phyloP scores from a whole-genome alignment of 2,888 invertebrate genomes.

The Perdita meconis region DNA sequence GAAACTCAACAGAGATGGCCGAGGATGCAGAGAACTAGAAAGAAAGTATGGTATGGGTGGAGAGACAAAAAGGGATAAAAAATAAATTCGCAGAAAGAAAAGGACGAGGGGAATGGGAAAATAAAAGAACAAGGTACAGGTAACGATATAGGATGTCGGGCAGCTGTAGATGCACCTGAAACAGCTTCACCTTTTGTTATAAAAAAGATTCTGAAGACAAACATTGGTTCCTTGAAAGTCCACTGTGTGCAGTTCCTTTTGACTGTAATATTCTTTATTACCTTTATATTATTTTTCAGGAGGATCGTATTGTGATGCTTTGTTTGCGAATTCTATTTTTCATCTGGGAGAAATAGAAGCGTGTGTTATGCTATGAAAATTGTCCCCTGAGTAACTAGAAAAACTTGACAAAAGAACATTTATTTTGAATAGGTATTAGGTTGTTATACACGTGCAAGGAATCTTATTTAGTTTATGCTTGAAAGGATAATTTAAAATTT shows the following conservation, averaged over 20 bases:
- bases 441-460: no score
- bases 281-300: neutral
- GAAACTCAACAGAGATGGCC: neutral
- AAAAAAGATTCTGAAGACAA: neutral
- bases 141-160: neutral
- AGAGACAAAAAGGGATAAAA: neutral
- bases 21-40: neutral
- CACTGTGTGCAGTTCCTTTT: neutral
- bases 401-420: no score
- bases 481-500: no score
- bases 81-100: neutral
- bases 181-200: conserved; percentile 8
- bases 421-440: no score
- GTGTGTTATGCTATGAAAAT: no score
- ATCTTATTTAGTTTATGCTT: no score
- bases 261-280: neutral
- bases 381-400: no score
- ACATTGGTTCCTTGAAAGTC: no score
- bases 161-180: conserved; percentile 18
- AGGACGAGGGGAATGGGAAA: no score
- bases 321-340: neutral
- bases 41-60: neutral
- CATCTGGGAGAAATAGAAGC: no score
- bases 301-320: neutral
- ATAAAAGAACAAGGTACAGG: neutral